Evolutionary conservation across 2,113 vertebrate genomes (phyloP).

Genomic region (Rana temporaria): DNA sequence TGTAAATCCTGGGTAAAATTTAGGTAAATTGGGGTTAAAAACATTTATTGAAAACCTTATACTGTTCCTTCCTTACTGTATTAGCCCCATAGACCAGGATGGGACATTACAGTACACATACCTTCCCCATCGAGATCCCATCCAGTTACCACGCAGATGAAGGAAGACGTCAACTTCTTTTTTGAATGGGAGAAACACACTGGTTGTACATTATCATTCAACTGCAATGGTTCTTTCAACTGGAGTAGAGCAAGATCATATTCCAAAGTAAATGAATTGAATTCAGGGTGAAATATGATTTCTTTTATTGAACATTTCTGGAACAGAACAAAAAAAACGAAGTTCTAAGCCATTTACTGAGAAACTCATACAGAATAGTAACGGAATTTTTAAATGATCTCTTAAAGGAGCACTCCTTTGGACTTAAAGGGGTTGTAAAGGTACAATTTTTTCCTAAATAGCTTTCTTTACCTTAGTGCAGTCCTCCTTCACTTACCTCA

Average conservation of each 20-base stretch:
- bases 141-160: conserved; percentile 58
- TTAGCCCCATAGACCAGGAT: no score
- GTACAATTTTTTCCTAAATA: no score
- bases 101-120: conserved; percentile 29
- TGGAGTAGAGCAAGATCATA: conserved; percentile 62
- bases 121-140: conserved; percentile 59
- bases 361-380: no score
- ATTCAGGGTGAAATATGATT: conserved; percentile 60
- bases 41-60: no score
- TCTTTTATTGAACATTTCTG: conserved; percentile 63
- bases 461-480: no score
- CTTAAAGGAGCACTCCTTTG: no score
- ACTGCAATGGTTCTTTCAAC: conserved; percentile 53
- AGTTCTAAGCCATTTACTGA: neutral
- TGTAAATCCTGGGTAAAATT: no score
- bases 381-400: no score
- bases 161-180: conserved; percentile 53
- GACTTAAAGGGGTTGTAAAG: no score
- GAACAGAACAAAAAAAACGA: conserved; percentile 34
- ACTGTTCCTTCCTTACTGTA: no score
- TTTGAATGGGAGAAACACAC: conserved; percentile 61
- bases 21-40: no score
- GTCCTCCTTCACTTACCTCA: no score
- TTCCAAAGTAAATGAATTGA: conserved; percentile 58
- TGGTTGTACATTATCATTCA: conserved; percentile 51